Evolutionary conservation across 2,113 vertebrate genomes (phyloP).

Genomic region (Microtus montanus): DNA sequence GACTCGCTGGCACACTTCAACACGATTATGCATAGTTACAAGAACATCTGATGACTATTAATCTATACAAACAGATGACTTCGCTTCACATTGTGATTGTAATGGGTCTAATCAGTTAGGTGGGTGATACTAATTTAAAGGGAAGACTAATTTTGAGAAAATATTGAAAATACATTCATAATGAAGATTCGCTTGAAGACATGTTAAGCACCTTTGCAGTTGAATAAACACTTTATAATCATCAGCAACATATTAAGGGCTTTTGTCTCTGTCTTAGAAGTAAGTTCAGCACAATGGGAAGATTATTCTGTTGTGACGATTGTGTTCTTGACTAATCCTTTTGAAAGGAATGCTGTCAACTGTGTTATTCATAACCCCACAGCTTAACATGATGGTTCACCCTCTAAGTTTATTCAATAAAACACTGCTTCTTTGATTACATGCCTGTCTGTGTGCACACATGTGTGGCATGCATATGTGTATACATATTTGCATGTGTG

Average conservation of each 20-base stretch:
- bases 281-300: not conserved
- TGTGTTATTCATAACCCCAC: not conserved
- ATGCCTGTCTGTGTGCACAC: not conserved
- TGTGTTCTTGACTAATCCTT: not conserved
- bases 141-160: slow-evolving; percentile 46
- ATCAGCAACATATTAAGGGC: slow-evolving; percentile 9
- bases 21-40: slow-evolving; percentile 28
- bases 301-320: slow-evolving; percentile 37
- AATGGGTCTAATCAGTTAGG: slow-evolving; percentile 41
- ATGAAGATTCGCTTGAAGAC: slow-evolving; percentile 40
- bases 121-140: slow-evolving; percentile 60
- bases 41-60: slow-evolving; percentile 53
- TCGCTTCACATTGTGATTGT: slow-evolving; percentile 41
- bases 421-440: not conserved
- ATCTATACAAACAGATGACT: slow-evolving; percentile 45
- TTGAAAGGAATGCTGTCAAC: not conserved
- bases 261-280: slow-evolving; percentile 44
- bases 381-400: not conserved
- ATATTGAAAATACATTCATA: slow-evolving; percentile 56
- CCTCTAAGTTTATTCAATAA: not conserved
- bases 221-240: slow-evolving; percentile 41
- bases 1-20: not conserved
- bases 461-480: not conserved
- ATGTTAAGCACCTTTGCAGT: slow-evolving; percentile 55
- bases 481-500: not conserved